Conservation (phyloP, 2,797 vertebrate species). For the Poliocrania exsul region DNA sequence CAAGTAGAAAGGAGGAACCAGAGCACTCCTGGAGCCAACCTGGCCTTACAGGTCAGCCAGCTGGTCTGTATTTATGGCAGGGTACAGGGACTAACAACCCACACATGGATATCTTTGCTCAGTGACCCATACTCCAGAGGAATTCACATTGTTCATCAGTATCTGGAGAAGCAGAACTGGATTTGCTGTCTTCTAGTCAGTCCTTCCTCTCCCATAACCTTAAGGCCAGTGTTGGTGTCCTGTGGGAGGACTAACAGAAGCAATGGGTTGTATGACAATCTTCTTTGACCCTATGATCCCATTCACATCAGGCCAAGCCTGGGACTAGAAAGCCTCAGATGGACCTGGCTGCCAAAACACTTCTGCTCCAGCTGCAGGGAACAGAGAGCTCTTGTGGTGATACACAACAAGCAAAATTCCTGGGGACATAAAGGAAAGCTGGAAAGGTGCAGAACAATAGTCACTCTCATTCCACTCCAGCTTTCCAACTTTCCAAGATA, state of each 20-base stretch:
- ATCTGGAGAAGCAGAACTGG: background rate
- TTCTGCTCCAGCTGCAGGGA: background rate
- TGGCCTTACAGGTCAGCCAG: background rate
- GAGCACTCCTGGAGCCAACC: background rate
- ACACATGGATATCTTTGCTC: no score
- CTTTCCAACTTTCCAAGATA: background rate
- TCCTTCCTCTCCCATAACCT: background rate
- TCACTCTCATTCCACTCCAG: background rate
- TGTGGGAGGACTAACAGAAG: background rate
- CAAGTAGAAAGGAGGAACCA: fast-evolving
- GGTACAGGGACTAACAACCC: no score
- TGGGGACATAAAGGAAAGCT: background rate
- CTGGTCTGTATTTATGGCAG: background rate
- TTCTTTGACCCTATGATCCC: background rate
- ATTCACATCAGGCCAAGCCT: background rate
- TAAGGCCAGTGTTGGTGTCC: fast-evolving
- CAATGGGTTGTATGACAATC: background rate
- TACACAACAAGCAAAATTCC: background rate
- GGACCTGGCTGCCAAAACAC: background rate
- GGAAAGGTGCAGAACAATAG: fast-evolving
- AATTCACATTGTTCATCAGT: background rate
- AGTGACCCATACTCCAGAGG: background rate
- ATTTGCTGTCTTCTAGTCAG: background rate
- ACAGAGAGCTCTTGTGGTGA: background rate
- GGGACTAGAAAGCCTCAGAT: background rate